Base-by-base conservation (phyloP, 2,888 invertebrate species). In the Cylloceria caligata region DNA sequence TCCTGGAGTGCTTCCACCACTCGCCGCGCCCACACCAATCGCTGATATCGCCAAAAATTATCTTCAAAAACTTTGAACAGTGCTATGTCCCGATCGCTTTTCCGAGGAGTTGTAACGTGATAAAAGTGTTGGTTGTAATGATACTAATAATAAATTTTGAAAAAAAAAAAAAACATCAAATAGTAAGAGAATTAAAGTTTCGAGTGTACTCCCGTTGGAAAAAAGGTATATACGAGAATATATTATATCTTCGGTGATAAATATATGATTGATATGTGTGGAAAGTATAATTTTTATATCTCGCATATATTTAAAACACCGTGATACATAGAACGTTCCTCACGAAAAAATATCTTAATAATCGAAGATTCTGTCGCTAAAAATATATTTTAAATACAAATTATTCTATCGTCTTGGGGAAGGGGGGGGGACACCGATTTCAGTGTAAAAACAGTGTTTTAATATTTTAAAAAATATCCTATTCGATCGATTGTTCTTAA, bases 1-100 rank as follows among this genome's bases (percentile, higher is more conserved):
- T 82, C 87, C 89, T 7, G 90, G 88, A 16, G 87, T 86, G 0
- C 62, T 89, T 30, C 88, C 88, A 0, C 87, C 86, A 7, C 73
- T 87, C 49, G 65, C 71, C 3, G 57, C 74, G 34, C 80, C 75
- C 13, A 80, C 80, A 7, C 77, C 80, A 4, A 83, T 86, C 9
- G 82, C 80, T 19, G 82, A 81, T 49, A 72, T 87, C 6, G 82
- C 83, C 3, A 86, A 62, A 57, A 80, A 83, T 11, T 76, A 83
- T 64, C 72, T 84, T 30, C 64, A 75, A 21, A 77, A 65, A 27
- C 76, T 82, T 30, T 65, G 57, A 55, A 24, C n/a, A 79, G 52
- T 27, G 45, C 34, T 11, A 6, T 27, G 30, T 60, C 19, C n/a
- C 21, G 16, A 13, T 47, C 30, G 36, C 45, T 64, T 21, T 2